A percentile compares a stretch with the other conserved stretches of the same genome.
Evolutionary conservation across 2,797 vertebrate genomes (phyloP).

Genomic region (Nannoperca obscura): DNA sequence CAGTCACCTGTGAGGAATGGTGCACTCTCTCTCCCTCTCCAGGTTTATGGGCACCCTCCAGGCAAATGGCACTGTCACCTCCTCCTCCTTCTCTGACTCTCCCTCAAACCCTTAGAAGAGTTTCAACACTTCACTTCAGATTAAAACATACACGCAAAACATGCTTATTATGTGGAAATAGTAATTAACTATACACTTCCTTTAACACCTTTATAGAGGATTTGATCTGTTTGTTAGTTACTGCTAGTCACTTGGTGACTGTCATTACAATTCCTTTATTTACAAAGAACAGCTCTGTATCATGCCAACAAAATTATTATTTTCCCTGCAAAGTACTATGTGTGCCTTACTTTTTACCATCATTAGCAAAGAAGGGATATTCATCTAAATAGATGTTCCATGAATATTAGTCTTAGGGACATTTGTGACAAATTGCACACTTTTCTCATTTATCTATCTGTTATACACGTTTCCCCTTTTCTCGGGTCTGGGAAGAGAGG

Average conservation of each 20-base stretch:
- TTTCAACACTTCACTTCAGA: slow-evolving; percentile 67
- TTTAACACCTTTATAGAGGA: slow-evolving; percentile 29
- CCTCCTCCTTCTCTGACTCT: slow-evolving; percentile 81
- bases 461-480: slow-evolving; percentile 65
- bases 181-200: slow-evolving; percentile 35
- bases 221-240: slow-evolving; percentile 5
- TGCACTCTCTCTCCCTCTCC: slow-evolving; percentile 75
- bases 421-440: slow-evolving; percentile 71
- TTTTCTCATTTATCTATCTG: slow-evolving; percentile 61
- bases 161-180: slow-evolving; percentile 48
- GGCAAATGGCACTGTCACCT: slow-evolving; percentile 85
- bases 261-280: slow-evolving; percentile 1
- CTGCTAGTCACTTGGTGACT: background rate
- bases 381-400: slow-evolving; percentile 18
- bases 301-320: background rate
- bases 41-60: slow-evolving; percentile 83
- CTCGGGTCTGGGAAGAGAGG: slow-evolving; percentile 66
- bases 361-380: background rate
- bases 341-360: background rate
- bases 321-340: background rate
- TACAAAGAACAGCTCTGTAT: background rate
- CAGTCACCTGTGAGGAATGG: slow-evolving; percentile 85
- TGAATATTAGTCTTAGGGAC: slow-evolving; percentile 21
- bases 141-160: slow-evolving; percentile 56
- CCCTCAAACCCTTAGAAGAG: slow-evolving; percentile 70